A percentile compares a stretch with the other conserved stretches of the same genome.
phyloP scores from a whole-genome alignment of 2,888 invertebrate genomes.

The Drosophila testacea region DNA sequence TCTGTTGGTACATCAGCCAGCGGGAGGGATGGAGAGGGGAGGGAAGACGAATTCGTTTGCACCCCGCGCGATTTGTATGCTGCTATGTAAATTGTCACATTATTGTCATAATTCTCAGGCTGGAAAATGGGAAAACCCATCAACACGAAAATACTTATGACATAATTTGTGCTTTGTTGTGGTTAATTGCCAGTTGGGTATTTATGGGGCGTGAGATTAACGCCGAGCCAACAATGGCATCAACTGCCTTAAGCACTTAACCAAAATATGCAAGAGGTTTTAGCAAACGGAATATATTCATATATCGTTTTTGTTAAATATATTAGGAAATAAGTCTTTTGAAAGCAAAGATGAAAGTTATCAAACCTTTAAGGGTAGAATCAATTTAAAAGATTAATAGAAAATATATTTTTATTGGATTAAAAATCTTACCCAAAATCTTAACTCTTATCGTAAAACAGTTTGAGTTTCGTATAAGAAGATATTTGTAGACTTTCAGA shows the following conservation, averaged over 20 bases:
- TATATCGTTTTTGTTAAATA: not conserved
- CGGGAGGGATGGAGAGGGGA: not conserved
- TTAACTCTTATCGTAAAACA: no score
- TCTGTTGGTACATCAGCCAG: slow-evolving; percentile 3
- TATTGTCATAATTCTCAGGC: slow-evolving; percentile 70
- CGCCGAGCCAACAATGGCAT: slow-evolving; percentile 16
- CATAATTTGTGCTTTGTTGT: slow-evolving; percentile 76
- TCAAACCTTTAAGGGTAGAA: no score
- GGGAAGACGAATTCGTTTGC: slow-evolving; percentile 22
- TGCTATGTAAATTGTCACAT: slow-evolving; percentile 74
- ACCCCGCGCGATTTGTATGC: slow-evolving; percentile 56
- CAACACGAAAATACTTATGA: slow-evolving; percentile 62
- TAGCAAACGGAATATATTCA: not conserved
- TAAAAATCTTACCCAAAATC: no score
- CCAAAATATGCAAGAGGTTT: not conserved
- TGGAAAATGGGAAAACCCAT: slow-evolving; percentile 55
- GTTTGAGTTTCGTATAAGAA: no score
- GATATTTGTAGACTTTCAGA: no score
- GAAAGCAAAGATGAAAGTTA: no score
- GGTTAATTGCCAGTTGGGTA: slow-evolving; percentile 66
- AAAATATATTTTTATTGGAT: no score
- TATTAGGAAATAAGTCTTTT: not conserved
- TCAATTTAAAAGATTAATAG: no score
- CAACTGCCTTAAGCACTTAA: slow-evolving; percentile 28
- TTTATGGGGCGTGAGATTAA: slow-evolving; percentile 55